Conservation (phyloP, 2,113 vertebrate genomes). For the Channa argus region DNA sequence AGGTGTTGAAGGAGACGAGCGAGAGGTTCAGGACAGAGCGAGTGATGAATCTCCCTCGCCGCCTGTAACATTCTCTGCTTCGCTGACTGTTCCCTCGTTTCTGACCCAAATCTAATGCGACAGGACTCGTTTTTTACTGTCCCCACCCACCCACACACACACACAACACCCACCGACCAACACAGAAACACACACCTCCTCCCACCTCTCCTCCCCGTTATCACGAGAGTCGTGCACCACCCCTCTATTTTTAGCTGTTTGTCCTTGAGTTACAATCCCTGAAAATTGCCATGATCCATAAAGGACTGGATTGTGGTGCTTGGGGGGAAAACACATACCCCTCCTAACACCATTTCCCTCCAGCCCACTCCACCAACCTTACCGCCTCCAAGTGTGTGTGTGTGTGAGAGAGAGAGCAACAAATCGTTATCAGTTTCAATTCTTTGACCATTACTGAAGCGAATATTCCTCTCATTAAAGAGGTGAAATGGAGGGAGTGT, state of each 20-base stretch:
- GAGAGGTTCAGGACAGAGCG: slow-evolving; percentile 13
- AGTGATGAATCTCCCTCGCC: slow-evolving; percentile 62
- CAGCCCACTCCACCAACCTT: background rate
- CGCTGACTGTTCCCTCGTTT: slow-evolving; percentile 55
- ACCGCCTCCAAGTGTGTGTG: slow-evolving; percentile 18
- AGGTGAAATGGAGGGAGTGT: slow-evolving; percentile 67
- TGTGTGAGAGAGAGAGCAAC: slow-evolving; percentile 35
- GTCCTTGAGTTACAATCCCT: slow-evolving; percentile 78
- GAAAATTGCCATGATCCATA: slow-evolving; percentile 78
- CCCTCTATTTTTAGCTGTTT: slow-evolving; percentile 80
- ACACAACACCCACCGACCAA: background rate
- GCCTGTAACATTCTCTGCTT: slow-evolving; percentile 61
- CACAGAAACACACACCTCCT: slow-evolving; percentile 21
- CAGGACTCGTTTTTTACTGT: slow-evolving; percentile 58
- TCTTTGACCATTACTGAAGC: slow-evolving; percentile 65
- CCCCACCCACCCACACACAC: slow-evolving; percentile 10
- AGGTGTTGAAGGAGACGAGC: slow-evolving; percentile 40
- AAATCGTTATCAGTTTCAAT: slow-evolving; percentile 60
- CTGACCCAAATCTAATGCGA: slow-evolving; percentile 80
- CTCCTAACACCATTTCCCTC: slow-evolving; percentile 21
- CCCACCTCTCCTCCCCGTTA: slow-evolving; percentile 18
- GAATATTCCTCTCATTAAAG: slow-evolving; percentile 76
- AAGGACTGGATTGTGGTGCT: slow-evolving; percentile 53
- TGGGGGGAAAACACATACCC: slow-evolving; percentile 11
- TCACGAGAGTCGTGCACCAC: slow-evolving; percentile 56